Conservation (phyloP, 2,797 vertebrate species). For the Emys orbicularis region DNA sequence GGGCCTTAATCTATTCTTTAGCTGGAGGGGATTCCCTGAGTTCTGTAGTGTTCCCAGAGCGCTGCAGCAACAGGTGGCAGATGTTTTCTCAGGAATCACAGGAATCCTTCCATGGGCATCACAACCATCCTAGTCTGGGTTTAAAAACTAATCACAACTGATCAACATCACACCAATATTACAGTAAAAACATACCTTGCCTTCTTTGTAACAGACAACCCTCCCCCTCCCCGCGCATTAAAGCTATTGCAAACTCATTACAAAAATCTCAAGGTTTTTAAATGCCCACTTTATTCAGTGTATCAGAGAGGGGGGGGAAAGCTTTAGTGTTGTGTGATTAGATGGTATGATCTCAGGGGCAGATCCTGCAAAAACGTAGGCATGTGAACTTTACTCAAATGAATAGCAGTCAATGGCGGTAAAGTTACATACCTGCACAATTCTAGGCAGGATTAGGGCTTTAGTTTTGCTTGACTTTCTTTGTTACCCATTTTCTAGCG, state of each 20-base stretch:
- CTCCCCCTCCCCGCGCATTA: fast-evolving
- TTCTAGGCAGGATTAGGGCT: background rate
- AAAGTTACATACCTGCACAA: background rate
- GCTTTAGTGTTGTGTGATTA: fast-evolving
- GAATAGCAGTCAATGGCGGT: background rate
- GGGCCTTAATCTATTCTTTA: background rate
- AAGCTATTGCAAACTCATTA: background rate
- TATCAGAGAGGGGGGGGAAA: background rate
- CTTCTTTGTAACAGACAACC: background rate
- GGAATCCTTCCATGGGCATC: too few relatives aligned
- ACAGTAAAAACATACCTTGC: background rate
- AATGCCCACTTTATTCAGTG: background rate
- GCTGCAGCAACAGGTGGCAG: background rate
- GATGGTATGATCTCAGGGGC: background rate
- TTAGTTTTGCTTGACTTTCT: background rate
- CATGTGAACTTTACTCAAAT: background rate
- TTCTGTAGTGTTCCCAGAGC: background rate
- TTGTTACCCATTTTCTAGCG: background rate
- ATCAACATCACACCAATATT: background rate
- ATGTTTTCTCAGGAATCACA: background rate
- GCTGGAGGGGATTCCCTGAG: background rate
- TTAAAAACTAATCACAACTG: background rate
- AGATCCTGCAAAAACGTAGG: background rate
- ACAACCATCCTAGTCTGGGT: background rate
- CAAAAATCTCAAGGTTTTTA: background rate